Evolutionary conservation across 2,797 vertebrate genomes (phyloP), one percentile per base, ranked within the genome.

Genomic region (Serranus cabrilla): DNA sequence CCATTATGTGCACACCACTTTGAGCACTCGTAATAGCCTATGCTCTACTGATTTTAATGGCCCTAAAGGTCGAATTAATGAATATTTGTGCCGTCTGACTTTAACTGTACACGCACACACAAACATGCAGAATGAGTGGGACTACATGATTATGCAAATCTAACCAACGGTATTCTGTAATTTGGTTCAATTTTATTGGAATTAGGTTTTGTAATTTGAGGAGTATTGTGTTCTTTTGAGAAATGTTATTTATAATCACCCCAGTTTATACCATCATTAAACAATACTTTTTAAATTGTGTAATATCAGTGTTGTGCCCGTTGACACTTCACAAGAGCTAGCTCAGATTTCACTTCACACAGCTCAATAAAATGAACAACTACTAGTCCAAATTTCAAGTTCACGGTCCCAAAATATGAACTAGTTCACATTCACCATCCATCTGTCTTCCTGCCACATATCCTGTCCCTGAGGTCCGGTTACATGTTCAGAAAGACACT

Each of bases 31-130:
- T 78, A 71, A 81, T 68, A 61, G 72, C n/a, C 46, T 46, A 37
- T 68, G 69, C 76, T 80, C 62, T 59, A 51, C 70, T 71, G 61
- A 51, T 55, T 77, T 56, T 7, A 51, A 67, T 74, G 21, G 56
- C 51, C 66, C 81, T 68, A 2, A 1, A 67, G 75, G 64, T 77
- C 61, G 37, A 71, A 73, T 82, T 65, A 85, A 86, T 85, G 46
- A 56, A 34, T 61, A 55, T 69, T 73, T 80, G 50, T 73, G 39
- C 25, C 46, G 72, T 70, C 20, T 62, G 61, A 52, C 40, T 54
- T 75, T 59, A 5, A 51, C 17, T 18, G 1, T 13, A n/a, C 34
- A n/a, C 47, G 11, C 40, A 64, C 20, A 54, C 20, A 45, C 6
- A 54, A 1, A 40, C 13, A 52, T 47, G 4, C 7, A 55, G 7